These are phyloP conservation scores for Protophormia terraenovae DNA, from an alignment of 2,888 invertebrate genomes.

Conservation along the genomic window DNA sequence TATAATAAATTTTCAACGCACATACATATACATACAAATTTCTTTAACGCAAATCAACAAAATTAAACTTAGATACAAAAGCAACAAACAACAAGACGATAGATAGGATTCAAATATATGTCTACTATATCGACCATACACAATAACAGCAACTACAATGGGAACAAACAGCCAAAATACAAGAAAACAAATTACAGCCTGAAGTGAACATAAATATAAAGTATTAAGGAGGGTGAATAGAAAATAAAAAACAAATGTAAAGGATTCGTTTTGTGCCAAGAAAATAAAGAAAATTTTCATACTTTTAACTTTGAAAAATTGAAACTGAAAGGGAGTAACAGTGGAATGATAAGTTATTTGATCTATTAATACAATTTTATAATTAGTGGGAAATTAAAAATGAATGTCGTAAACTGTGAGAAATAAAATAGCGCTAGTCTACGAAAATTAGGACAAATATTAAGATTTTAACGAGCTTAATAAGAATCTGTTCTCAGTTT, in stretches of 20 bases:
- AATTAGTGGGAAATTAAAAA: no score
- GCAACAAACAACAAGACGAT: background rate
- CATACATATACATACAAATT: background rate
- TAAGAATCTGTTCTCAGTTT: no score
- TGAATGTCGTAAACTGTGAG: no score
- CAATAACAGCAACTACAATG: background rate
- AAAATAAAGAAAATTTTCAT: slow-evolving; percentile 8
- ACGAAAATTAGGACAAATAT: no score
- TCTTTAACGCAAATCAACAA: background rate
- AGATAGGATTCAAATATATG: background rate
- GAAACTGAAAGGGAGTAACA: background rate
- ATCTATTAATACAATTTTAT: no score
- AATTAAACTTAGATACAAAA: background rate
- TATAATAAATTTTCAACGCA: slow-evolving; percentile 5
- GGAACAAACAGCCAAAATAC: background rate
- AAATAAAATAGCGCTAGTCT: no score
- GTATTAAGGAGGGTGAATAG: background rate
- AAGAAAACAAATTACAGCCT: background rate
- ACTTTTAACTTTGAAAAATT: background rate
- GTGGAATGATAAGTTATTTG: background rate
- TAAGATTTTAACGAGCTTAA: no score
- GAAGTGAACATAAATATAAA: slow-evolving; percentile 16
- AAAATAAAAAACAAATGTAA: background rate
- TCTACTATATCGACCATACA: background rate
- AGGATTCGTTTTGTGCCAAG: slow-evolving; percentile 14